Evolutionary conservation across 2,113 vertebrate species (phyloP), one percentile per base, ranked within the genome.

Genomic region (Speoplatyrhinus poulsoni): DNA sequence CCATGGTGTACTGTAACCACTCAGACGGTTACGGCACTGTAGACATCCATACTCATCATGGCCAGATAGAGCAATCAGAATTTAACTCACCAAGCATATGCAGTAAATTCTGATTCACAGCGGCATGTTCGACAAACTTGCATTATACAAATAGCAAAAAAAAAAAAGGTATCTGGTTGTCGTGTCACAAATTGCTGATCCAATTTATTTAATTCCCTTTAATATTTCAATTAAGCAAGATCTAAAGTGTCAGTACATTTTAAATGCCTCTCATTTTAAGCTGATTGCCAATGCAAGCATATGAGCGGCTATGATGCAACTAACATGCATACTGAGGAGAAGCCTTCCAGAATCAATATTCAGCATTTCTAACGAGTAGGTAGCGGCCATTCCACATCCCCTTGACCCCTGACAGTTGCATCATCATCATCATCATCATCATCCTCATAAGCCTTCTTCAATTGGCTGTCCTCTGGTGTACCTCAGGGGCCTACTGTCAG

Each of bases 381-480:
- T 79, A 81, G 52, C 75, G 81, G 83, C 81, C 80, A 84, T 57
- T 49, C 53, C 60, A 67, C 81, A 82, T 84, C 75, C 66, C 75
- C 75, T 74, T 74, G 67, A 86, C 68, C 78, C 70, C n/a, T 17
- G 55, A 54, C 48, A 80, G 82, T 84, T 89, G 85, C 90, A 87
- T 91, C 90, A 86, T 82, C 70, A 69, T 69, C 90, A 86, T 82
- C 70, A 69, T 69, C 82, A 78, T 76, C 68, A 81, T 80, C 85
- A 78, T 76, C 68, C 80, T 80, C 85, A 56, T 19, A 56, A 10
- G n/a, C 54, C 54, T 16, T 56, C 19, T 84, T 77, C 60, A 50
- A 81, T 71, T 67, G 78, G 75, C 68, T 81, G 75, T 81, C 85
- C 60, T 87, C 78, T 80, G 70, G 75, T 85, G 81, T 80, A 81